These are phyloP conservation scores for Zaprionus obscuricornis DNA, from an alignment of 2,888 invertebrate species.

Conservation along the genomic window DNA sequence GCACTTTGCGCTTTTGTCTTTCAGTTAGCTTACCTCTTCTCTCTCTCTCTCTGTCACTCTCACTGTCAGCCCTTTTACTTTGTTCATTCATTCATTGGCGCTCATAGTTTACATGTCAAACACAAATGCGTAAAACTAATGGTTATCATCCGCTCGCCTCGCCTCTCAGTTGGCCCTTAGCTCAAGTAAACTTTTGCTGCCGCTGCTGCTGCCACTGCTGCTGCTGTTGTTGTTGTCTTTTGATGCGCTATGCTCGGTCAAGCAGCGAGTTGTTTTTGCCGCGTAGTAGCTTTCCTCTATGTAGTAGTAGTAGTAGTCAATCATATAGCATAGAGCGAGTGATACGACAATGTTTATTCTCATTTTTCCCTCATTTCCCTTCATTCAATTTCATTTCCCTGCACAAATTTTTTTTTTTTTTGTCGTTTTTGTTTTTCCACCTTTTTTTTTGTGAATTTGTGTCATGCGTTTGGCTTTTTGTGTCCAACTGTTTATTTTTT, in stretches of 20 bases:
- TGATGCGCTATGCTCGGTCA: slow-evolving; percentile 71
- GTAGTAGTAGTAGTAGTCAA: slow-evolving; percentile 19
- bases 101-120: slow-evolving; percentile 50
- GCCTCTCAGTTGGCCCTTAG: slow-evolving; percentile 2
- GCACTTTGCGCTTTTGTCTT: slow-evolving; percentile 57
- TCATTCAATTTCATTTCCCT: slow-evolving; percentile 70
- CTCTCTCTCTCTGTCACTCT: background rate
- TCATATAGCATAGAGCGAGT: slow-evolving; percentile 21
- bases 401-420: slow-evolving; percentile 51
- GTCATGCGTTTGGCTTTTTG: slow-evolving; percentile 68
- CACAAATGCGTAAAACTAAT: slow-evolving; percentile 66
- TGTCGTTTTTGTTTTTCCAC: slow-evolving; percentile 46
- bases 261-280: slow-evolving; percentile 46
- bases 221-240: slow-evolving; percentile 47
- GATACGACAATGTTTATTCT: slow-evolving; percentile 45
- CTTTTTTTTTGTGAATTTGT: slow-evolving; percentile 74
- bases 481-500: slow-evolving; percentile 33
- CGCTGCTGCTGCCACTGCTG: slow-evolving; percentile 5
- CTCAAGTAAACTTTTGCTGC: background rate
- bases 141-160: background rate
- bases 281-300: too few species aligned
- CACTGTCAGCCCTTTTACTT: background rate
- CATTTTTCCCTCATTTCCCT: slow-evolving; percentile 52
- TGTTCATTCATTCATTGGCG: slow-evolving; percentile 30
- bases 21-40: background rate